phyloP scores from a whole-genome alignment of 2,797 vertebrate species.

The Sebastes vulpes region DNA sequence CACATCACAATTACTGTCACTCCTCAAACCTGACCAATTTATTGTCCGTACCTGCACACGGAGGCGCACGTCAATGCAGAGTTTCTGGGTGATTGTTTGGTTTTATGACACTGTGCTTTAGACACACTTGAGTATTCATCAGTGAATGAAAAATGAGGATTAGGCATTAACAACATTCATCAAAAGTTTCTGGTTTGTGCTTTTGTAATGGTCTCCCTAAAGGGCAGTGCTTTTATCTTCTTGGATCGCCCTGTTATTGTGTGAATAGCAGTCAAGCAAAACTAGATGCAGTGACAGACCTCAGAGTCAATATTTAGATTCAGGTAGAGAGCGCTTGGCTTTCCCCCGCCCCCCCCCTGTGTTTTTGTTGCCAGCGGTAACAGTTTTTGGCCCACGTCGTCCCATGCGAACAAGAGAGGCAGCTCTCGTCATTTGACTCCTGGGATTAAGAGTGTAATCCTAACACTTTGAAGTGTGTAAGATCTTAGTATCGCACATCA shows the following conservation, averaged over 20 bases:
- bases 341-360: not conserved
- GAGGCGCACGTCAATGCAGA: not conserved
- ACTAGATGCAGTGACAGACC: not conserved
- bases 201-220: not conserved
- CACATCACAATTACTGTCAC: conserved; percentile 44
- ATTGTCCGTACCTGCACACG: not conserved
- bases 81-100: conserved; percentile 1
- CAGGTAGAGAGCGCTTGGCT: not conserved
- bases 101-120: not conserved
- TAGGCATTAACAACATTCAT: not conserved
- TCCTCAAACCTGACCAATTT: conserved; percentile 2
- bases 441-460: conserved; percentile 72
- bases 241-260: conserved; percentile 11
- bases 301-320: conserved; percentile 62
- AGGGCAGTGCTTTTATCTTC: conserved; percentile 24
- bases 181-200: not conserved
- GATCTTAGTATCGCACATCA: conserved; percentile 41
- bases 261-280: conserved; percentile 20
- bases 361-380: conserved; percentile 34
- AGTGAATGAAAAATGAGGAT: not conserved
- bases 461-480: conserved; percentile 70
- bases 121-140: not conserved
- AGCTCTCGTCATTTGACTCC: conserved; percentile 60
- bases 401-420: conserved; percentile 35
- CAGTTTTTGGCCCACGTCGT: conserved; percentile 23